A percentile compares a stretch with the other conserved stretches of the same genome.
Conservation (phyloP, 2,113 vertebrate species). For the Vanacampus margaritifer region DNA sequence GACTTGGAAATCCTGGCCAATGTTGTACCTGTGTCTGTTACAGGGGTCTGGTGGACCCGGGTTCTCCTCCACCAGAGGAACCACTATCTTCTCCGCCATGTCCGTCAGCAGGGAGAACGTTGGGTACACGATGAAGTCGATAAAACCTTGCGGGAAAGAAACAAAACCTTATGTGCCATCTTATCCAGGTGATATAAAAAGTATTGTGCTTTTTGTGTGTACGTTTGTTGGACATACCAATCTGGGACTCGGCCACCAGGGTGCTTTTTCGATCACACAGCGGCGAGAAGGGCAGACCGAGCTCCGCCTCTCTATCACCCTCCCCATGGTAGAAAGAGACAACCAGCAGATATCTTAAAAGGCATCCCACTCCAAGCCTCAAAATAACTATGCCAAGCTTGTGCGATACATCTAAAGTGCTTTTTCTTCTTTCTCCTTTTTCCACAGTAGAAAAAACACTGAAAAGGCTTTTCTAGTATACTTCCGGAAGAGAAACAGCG, state of each 20-base stretch:
- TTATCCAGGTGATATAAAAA: neutral
- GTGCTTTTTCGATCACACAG: slow-evolving; percentile 88
- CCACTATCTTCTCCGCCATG: slow-evolving; percentile 88
- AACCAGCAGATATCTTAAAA: slow-evolving; percentile 52
- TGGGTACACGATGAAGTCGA: slow-evolving; percentile 93
- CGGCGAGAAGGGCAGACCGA: slow-evolving; percentile 85
- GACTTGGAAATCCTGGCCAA: neutral
- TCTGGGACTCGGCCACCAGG: slow-evolving; percentile 86
- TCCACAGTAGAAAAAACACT: neutral
- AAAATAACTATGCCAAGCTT: slow-evolving; percentile 39
- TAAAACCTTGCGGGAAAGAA: slow-evolving; percentile 78
- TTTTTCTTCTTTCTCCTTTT: neutral
- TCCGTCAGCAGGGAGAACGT: slow-evolving; percentile 91
- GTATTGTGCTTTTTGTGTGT: neutral
- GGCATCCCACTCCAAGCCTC: slow-evolving; percentile 44
- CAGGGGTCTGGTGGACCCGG: slow-evolving; percentile 73
- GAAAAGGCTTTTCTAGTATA: neutral
- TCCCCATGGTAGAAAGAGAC: slow-evolving; percentile 60
- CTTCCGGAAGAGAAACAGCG: neutral
- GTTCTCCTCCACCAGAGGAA: slow-evolving; percentile 81
- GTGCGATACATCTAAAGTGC: neutral
- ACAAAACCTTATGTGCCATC: neutral
- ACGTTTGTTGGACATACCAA: slow-evolving; percentile 69
- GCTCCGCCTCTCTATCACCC: slow-evolving; percentile 88
- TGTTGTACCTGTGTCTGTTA: slow-evolving; percentile 69